phyloP scores from a whole-genome alignment of 1,140 invertebrate genomes.

The Diorhabda carinulata region DNA sequence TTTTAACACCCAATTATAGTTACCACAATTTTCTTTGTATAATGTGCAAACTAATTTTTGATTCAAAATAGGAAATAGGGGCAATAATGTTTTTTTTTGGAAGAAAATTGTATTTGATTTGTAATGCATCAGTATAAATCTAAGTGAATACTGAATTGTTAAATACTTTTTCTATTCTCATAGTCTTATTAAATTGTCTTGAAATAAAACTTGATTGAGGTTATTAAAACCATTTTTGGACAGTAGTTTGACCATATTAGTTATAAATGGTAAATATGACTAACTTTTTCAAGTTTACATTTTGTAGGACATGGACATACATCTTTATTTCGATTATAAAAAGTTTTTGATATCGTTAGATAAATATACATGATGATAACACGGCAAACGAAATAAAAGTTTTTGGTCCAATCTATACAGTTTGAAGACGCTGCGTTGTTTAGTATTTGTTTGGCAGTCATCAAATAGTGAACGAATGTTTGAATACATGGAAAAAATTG shows the following conservation, averaged over 20 bases:
- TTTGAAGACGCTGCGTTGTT: not conserved
- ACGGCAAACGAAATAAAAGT: not conserved
- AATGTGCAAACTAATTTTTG: too few relatives aligned
- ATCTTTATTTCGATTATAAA: not conserved
- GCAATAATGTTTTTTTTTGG: too few relatives aligned
- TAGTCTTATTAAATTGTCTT: constrained; percentile 8
- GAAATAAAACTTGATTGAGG: too few relatives aligned
- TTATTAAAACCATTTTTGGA: constrained; percentile 11
- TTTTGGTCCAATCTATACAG: not conserved
- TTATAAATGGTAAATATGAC: constrained; percentile 18
- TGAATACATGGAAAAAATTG: too few relatives aligned
- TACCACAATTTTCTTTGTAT: too few relatives aligned
- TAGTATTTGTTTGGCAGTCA: not conserved
- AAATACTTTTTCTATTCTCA: not conserved
- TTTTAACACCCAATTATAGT: too few relatives aligned
- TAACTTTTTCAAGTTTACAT: constrained; percentile 16
- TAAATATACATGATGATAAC: not conserved
- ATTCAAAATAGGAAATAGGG: too few relatives aligned
- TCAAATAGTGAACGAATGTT: too few relatives aligned
- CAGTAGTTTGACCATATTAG: constrained; percentile 17
- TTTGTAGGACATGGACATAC: constrained; percentile 19
- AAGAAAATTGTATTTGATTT: too few relatives aligned
- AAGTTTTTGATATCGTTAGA: not conserved
- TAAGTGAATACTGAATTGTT: too few relatives aligned
- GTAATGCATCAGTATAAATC: too few relatives aligned